Evolutionary conservation across 2,797 vertebrate species (phyloP), one percentile per base, ranked within the genome.

Genomic region (Danio tinwini): DNA sequence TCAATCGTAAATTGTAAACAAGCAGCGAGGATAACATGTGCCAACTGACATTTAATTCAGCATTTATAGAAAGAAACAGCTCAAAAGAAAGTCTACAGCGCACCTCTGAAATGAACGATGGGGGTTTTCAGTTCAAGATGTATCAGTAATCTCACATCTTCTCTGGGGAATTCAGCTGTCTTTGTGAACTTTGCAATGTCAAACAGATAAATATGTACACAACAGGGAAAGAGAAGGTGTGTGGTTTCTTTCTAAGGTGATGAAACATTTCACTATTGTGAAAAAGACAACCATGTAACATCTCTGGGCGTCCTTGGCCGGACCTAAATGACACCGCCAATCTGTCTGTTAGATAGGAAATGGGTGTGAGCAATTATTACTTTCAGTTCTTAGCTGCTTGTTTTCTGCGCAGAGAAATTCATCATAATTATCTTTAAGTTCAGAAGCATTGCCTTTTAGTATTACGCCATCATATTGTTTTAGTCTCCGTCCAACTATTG

Each of bases 401-500:
- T 77, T 21, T 76, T 29, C 29, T 61, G 39, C 58, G 73, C 55
- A 29, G 69, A 42, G 47, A 76, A 61, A 12, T 74, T 29, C 50
- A 37, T 69, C 39, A 62, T 19, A 29, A 52, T 75, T 44, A 55
- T 13, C 8, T 62, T 52, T 11, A 42, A 9, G 39, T 19, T 45
- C 45, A 7, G 37, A 29, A 29, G 4, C 47, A 9, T n/a, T 45
- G 11, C 16, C 47, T 64, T 17, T 75, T 55, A 45, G 3, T 21
- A 55, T 64, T 44, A 44, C 39, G 4, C 16, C 49, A 29, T 64
- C 58, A 61, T 40, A 49, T 52, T 58, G 42, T 61, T 29, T 19
- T 91, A 87, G 89, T 86, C 85, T 83, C 83, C 85, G 81, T 50
- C 83, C 85, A 87, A 90, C 88, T 88, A 87, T 89, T 92, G 89